Evolutionary conservation across 2,113 vertebrate genomes (phyloP).

Genomic region (Romanogobio albipinnatus): DNA sequence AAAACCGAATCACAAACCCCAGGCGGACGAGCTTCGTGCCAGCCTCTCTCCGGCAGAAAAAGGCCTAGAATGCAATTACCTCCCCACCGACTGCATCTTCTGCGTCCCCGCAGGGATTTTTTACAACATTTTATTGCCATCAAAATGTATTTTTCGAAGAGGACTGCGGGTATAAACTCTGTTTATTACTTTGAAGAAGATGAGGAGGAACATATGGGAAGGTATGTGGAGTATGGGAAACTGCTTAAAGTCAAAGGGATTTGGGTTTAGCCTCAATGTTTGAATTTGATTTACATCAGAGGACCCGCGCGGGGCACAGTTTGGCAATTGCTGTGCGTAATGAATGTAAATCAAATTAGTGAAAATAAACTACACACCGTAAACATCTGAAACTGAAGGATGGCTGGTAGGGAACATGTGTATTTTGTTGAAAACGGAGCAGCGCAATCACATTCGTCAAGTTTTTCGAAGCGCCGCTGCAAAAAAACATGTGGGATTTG

Average conservation of each 20-base stretch:
- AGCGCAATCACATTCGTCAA: conserved; percentile 4
- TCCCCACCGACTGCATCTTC: conserved; percentile 63
- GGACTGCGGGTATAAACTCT: conserved; percentile 6
- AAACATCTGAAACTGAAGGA: conserved; percentile 37
- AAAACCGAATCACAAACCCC: conserved; percentile 33
- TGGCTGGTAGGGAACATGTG: conserved; percentile 27
- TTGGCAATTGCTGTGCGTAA: conserved; percentile 4
- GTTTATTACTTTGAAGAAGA: conserved; percentile 32
- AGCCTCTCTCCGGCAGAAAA: conserved; percentile 58
- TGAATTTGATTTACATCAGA: conserved; percentile 36
- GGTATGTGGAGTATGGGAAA: neutral
- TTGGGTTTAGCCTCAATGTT: conserved; percentile 18
- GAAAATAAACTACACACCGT: conserved; percentile 31
- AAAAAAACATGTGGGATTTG: conserved; percentile 15
- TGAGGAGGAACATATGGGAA: conserved; percentile 3
- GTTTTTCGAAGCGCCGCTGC: neutral
- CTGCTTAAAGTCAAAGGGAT: conserved; percentile 3
- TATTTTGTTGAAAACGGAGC: conserved; percentile 18
- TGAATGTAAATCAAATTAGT: conserved; percentile 36
- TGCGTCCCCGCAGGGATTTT: conserved; percentile 64
- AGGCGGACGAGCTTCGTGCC: conserved; percentile 43
- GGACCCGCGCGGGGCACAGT: neutral
- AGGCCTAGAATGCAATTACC: conserved; percentile 68
- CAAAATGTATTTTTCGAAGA: conserved; percentile 26
- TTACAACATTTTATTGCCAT: conserved; percentile 65